These are phyloP conservation scores for Rotaria magnacalcarata DNA, from an alignment of 2,888 invertebrate genomes.

Conservation along the genomic window DNA sequence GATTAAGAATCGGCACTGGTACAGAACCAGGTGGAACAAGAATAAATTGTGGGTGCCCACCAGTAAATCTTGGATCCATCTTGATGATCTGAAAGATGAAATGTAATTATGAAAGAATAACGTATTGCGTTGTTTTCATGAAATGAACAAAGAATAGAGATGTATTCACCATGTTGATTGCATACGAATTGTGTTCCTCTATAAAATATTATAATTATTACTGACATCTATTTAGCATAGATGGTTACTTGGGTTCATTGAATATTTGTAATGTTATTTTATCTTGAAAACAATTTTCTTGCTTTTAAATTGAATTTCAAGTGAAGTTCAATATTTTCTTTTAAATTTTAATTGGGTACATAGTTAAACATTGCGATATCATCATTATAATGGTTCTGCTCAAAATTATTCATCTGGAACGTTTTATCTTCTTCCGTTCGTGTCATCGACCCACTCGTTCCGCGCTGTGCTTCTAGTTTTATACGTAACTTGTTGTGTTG, in stretches of 20 bases:
- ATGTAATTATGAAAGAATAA: neutral
- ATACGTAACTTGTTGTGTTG: neutral
- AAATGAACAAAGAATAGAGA: neutral
- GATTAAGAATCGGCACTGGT: neutral
- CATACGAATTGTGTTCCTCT: neutral
- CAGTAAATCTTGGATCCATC: neutral
- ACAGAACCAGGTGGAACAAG: conserved; percentile 54
- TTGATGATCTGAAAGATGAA: neutral
- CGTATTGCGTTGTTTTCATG: neutral
- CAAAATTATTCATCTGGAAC: conserved; percentile 17
- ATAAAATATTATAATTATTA: neutral
- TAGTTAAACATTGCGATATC: neutral
- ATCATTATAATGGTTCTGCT: neutral
- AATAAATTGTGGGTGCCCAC: neutral
- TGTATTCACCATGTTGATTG: neutral
- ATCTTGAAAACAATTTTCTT: neutral
- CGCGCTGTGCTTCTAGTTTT: neutral
- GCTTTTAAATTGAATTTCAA: neutral
- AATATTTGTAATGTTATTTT: neutral
- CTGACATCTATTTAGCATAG: neutral
- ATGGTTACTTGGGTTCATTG: neutral
- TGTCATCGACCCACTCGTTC: neutral
- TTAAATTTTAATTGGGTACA: neutral
- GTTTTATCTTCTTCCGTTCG: neutral
- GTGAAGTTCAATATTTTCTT: neutral